Evolutionary conservation across 2,797 vertebrate species (phyloP), one percentile per base, ranked within the genome.

Genomic region (Gallirallus australis): DNA sequence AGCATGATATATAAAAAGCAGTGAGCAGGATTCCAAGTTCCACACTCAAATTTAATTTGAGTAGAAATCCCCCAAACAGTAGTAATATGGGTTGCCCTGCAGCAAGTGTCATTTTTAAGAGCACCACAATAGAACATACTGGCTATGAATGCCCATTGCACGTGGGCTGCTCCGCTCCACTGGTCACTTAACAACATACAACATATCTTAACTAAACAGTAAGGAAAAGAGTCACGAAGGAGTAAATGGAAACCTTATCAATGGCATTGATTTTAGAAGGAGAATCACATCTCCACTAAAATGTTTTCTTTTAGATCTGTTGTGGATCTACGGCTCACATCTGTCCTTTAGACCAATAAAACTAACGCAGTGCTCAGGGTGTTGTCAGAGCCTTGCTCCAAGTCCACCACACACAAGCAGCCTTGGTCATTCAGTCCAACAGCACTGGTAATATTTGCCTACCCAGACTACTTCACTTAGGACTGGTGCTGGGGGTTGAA

Each of bases 231-330:
- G 8, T 15, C 40, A 80, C 65, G 91, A 91, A 94, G 39, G 37
- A 96, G 54, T 82, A 92, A 96, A 90, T 88, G 48, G 81, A 95
- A 94, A 30, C 10, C 79, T 85, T 85, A 91, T 65, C 65, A 95
- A 65, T 37, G 73, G 33, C 40, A 82, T 24, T 70, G 57, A 93
- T 84, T 92, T 90, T 39, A 68, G 69, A 23, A 50, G 52, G 93
- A 80, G 19, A 52, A 91, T 75, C 33, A 52, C 45, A 24, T 69
- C 17, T 89, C 71, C 19, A 78, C 21, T 35, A 80, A 77, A 86
- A 72, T 59, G 31, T 30, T 8, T 42, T 93, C n/a, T 18, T 92
- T 90, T 89, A 40, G 11, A 15, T 82, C 52, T 31, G 15, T 86
- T 90, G 54, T 83, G 35, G 89, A 37, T 53, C 47, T 54, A 54